These are phyloP conservation scores for Gadus chalcogrammus DNA, from an alignment of 2,113 vertebrate genomes.

Conservation along the genomic window DNA sequence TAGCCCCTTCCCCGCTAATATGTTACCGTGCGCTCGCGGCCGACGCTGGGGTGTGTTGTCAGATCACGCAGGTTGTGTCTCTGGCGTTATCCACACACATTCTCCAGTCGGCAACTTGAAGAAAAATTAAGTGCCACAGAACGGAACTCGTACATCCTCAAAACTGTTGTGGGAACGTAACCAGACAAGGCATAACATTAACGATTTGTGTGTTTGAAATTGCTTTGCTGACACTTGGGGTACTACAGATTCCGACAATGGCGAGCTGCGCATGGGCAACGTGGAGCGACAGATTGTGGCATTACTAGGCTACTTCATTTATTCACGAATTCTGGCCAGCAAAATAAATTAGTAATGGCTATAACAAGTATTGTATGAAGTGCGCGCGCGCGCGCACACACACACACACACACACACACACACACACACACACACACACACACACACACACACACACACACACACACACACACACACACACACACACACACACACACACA, in stretches of 20 bases:
- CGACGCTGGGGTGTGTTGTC: slow-evolving; percentile 11
- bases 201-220: slow-evolving; percentile 27
- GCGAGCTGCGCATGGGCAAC: slow-evolving; percentile 54
- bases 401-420: no score
- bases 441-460: no score
- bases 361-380: no score
- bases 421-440: no score
- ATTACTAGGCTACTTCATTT: slow-evolving; percentile 30
- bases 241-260: slow-evolving; percentile 12
- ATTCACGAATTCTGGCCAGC: slow-evolving; percentile 4
- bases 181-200: slow-evolving; percentile 9
- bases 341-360: no score
- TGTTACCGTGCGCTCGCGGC: slow-evolving; percentile 29
- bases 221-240: slow-evolving; percentile 5
- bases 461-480: no score
- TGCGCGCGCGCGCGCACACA: no score
- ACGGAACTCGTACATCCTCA: not conserved
- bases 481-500: no score
- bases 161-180: not conserved
- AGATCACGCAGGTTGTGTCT: not conserved
- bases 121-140: not conserved
- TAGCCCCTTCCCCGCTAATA: slow-evolving; percentile 21
- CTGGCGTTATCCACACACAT: not conserved
- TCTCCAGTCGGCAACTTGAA: not conserved
- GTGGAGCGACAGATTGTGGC: not conserved